phyloP scores from a whole-genome alignment of 2,113 vertebrate genomes.

The Craseonycteris thonglongyai region DNA sequence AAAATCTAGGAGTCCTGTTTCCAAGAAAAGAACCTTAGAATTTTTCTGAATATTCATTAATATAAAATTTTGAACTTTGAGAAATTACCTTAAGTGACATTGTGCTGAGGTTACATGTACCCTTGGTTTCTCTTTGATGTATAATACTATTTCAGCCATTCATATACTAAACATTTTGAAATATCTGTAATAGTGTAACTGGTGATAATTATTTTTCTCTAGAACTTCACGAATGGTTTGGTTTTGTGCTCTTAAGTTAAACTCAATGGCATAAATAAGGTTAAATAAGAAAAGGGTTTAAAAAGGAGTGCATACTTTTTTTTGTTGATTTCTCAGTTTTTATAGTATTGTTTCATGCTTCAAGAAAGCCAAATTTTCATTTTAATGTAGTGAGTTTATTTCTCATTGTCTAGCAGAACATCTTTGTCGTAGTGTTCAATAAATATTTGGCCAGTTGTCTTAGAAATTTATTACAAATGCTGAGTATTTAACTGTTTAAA shows the following conservation, averaged over 20 bases:
- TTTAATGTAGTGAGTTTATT: constrained; percentile 5
- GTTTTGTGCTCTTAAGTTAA: constrained; percentile 24
- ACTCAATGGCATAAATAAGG: background rate
- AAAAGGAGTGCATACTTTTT: background rate
- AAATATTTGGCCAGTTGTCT: background rate
- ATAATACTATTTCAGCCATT: background rate
- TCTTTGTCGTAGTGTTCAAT: constrained; percentile 4
- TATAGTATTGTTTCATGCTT: background rate
- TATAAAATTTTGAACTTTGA: constrained; percentile 8
- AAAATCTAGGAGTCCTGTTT: constrained; percentile 14
- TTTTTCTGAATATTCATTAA: constrained; percentile 42
- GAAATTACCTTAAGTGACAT: background rate
- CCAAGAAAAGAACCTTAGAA: background rate
- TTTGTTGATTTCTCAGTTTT: constrained; percentile 23
- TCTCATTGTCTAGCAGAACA: background rate
- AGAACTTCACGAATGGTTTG: background rate
- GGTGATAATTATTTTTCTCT: constrained; percentile 20
- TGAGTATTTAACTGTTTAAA: constrained; percentile 14
- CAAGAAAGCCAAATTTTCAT: constrained; percentile 1
- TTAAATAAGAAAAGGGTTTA: background rate
- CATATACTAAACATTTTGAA: background rate
- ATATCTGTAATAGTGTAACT: background rate
- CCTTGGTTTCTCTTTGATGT: constrained; percentile 23
- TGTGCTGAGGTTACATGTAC: background rate
- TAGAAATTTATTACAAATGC: constrained; percentile 4